Percentiles rank a stretch among this genome's conserved stretches.
phyloP scores from a whole-genome alignment of 2,888 invertebrate genomes.

The Beris morrisii region DNA sequence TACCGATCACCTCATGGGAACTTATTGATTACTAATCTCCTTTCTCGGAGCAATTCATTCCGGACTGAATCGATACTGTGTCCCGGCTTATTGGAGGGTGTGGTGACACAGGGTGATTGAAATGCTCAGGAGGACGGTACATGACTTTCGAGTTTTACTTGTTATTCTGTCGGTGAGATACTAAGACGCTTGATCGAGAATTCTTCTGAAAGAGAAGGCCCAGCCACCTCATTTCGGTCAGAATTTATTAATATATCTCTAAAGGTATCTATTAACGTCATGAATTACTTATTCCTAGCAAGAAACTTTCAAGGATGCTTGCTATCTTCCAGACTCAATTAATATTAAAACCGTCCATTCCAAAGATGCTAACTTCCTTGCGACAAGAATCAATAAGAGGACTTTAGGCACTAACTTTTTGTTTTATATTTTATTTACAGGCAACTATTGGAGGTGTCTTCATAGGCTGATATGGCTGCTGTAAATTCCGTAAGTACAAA shows the following conservation, averaged over 20 bases:
- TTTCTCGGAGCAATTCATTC: slow-evolving; percentile 14
- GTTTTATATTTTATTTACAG: slow-evolving; percentile 21
- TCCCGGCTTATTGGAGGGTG: neutral
- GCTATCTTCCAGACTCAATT: slow-evolving; percentile 16
- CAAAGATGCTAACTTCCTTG: neutral
- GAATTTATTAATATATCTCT: slow-evolving; percentile 28
- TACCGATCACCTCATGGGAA: neutral
- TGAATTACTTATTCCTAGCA: slow-evolving; percentile 31
- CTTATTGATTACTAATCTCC: slow-evolving; percentile 30
- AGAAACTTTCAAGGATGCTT: slow-evolving; percentile 27
- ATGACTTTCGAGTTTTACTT: slow-evolving; percentile 10
- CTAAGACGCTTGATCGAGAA: too few relatives aligned
- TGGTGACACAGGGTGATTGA: too few relatives aligned
- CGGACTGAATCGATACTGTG: slow-evolving; percentile 13
- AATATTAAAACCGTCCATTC: slow-evolving; percentile 17
- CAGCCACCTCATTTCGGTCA: slow-evolving; percentile 1
- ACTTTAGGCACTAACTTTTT: slow-evolving; percentile 16
- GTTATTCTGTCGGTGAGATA: too few relatives aligned
- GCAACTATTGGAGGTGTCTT: slow-evolving; percentile 34
- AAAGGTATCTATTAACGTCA: slow-evolving; percentile 28
- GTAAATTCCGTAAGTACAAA: slow-evolving; percentile 36
- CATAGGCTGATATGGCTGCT: slow-evolving; percentile 36
- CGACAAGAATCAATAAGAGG: slow-evolving; percentile 21
- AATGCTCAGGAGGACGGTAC: neutral
- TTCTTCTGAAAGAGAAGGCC: too few relatives aligned